phyloP scores from a whole-genome alignment of 2,888 invertebrate genomes.

The Salticus scenicus region DNA sequence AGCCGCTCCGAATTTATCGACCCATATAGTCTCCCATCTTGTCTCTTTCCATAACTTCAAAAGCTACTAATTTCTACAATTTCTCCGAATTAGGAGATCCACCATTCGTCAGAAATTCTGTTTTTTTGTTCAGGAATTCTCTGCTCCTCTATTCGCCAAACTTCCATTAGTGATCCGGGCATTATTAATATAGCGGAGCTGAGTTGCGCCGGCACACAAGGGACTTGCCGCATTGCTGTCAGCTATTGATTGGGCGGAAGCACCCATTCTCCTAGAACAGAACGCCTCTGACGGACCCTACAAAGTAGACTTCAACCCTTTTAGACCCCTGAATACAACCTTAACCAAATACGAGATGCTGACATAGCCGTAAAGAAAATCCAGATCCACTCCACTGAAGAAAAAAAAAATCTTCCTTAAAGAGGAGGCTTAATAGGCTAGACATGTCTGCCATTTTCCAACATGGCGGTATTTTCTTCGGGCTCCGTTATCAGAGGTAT shows the following conservation, averaged over 20 bases:
- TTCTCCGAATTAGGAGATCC: neutral
- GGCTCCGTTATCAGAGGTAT: slow-evolving; percentile 40
- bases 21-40: neutral
- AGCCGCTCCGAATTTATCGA: neutral
- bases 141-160: slow-evolving; percentile 30
- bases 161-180: slow-evolving; percentile 58
- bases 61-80: slow-evolving; percentile 1
- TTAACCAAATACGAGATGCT: neutral
- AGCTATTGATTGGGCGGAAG: slow-evolving; percentile 58
- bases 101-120: slow-evolving; percentile 2
- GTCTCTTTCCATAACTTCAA: neutral
- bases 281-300: neutral
- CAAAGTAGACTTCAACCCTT: neutral
- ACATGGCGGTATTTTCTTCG: slow-evolving; percentile 42
- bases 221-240: slow-evolving; percentile 68
- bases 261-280: slow-evolving; percentile 19
- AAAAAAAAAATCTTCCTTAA: too few species aligned
- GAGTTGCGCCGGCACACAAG: slow-evolving; percentile 52
- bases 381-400: neutral
- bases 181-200: slow-evolving; percentile 54
- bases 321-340: neutral
- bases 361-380: neutral
- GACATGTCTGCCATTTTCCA: slow-evolving; percentile 54
- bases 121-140: slow-evolving; percentile 7
- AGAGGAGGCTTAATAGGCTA: neutral